phyloP scores from a whole-genome alignment of 2,797 vertebrate genomes.

The Uromys caudimaculatus region DNA sequence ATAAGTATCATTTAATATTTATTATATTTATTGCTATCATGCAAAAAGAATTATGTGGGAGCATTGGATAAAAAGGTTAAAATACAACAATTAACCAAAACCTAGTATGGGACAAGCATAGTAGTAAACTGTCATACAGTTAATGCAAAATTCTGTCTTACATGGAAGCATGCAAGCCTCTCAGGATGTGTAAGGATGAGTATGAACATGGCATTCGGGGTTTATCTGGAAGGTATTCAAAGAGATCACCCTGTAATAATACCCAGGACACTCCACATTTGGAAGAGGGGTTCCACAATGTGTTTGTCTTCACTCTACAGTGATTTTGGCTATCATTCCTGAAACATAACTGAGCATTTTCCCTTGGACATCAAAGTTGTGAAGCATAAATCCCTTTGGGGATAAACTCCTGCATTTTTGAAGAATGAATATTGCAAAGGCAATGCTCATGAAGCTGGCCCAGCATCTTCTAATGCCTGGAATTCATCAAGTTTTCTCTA shows the following conservation, averaged over 20 bases:
- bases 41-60: not conserved
- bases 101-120: not conserved
- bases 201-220: not conserved
- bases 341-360: slow-evolving; percentile 15
- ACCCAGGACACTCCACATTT: not conserved
- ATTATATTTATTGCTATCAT: not conserved
- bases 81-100: not conserved
- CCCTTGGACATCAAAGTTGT: slow-evolving; percentile 3
- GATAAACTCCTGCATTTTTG: slow-evolving; percentile 40
- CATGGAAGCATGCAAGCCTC: not conserved
- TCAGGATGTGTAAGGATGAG: not conserved
- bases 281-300: not conserved
- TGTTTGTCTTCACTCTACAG: not conserved
- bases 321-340: slow-evolving; percentile 32
- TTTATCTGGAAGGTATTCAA: not conserved
- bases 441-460: not conserved
- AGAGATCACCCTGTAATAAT: not conserved
- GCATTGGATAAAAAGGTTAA: not conserved
- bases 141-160: not conserved
- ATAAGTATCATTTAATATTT: not conserved
- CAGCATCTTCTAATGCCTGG: not conserved
- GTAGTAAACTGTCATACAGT: not conserved
- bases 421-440: not conserved
- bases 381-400: slow-evolving; percentile 26
- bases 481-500: slow-evolving; percentile 23